A percentile compares a stretch with the other conserved stretches of the same genome.
These are phyloP conservation scores for Chiroxiphia lanceolata DNA, from an alignment of 2,797 vertebrate genomes.

Conservation along the genomic window DNA sequence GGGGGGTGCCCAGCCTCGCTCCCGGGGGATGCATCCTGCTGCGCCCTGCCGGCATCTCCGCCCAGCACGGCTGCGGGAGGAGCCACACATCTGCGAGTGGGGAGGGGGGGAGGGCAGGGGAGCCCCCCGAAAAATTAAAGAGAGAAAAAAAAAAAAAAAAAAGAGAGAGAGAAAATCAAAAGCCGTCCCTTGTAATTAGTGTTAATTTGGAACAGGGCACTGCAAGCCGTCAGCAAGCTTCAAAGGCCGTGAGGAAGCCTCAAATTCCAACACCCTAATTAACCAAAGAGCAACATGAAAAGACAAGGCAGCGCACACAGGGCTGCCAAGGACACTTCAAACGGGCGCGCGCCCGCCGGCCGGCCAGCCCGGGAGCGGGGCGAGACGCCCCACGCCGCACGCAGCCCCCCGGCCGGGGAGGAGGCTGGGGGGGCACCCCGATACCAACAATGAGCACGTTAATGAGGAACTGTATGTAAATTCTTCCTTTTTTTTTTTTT, in stretches of 20 bases:
- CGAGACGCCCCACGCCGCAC: not conserved
- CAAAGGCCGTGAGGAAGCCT: conserved; percentile 74
- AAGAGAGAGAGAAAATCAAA: conserved; percentile 45
- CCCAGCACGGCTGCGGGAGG: not conserved
- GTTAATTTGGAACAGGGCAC: conserved; percentile 76
- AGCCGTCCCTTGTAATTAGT: conserved; percentile 73
- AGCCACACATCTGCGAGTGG: conserved; percentile 29
- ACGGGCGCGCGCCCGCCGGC: conserved; percentile 29
- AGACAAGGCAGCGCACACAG: conserved; percentile 69
- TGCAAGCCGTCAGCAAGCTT: conserved; percentile 68
- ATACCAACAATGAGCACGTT: conserved; percentile 53
- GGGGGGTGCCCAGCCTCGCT: not conserved
- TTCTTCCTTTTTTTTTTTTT: not conserved
- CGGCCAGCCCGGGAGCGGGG: not conserved
- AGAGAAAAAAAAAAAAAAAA: not conserved
- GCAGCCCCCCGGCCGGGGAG: not conserved
- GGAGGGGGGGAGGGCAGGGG: not conserved
- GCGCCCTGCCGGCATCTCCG: not conserved
- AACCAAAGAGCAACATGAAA: conserved; percentile 77
- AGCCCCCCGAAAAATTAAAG: conserved; percentile 24
- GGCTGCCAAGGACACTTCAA: conserved; percentile 69
- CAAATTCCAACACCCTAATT: conserved; percentile 78
- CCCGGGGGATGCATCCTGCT: not conserved
- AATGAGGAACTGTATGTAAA: conserved; percentile 66
- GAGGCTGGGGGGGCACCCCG: not conserved